A percentile compares a stretch with the other conserved stretches of the same genome.
phyloP scores from a whole-genome alignment of 2,797 vertebrate species.

The Eupleurogrammus muticus region DNA sequence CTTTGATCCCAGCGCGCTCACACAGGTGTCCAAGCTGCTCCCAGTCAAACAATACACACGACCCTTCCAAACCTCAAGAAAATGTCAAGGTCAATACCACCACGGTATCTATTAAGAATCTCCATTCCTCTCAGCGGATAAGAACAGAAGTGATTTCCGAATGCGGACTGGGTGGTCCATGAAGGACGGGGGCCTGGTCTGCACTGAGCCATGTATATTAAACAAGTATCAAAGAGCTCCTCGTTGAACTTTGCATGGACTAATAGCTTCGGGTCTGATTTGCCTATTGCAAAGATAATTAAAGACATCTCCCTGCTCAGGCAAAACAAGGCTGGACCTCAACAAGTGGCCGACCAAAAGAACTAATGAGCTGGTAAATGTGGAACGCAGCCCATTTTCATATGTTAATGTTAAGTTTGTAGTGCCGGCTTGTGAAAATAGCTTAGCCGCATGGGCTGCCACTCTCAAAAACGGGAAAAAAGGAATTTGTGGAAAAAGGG shows the following conservation, averaged over 20 bases:
- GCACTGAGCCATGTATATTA: conserved; percentile 69
- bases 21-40: conserved; percentile 69
- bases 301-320: conserved; percentile 69
- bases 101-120: conserved; percentile 27
- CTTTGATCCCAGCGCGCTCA: conserved; percentile 64
- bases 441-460: conserved; percentile 66
- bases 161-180: conserved; percentile 71
- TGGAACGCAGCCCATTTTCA: conserved; percentile 84
- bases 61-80: conserved; percentile 29
- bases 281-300: conserved; percentile 77
- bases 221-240: conserved; percentile 73
- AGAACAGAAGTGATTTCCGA: conserved; percentile 61
- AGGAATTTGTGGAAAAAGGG: conserved; percentile 43
- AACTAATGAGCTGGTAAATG: conserved; percentile 87
- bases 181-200: conserved; percentile 46
- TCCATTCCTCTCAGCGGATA: conserved; percentile 45
- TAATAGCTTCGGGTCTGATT: conserved; percentile 73
- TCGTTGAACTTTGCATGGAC: conserved; percentile 75
- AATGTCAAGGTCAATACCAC: conserved; percentile 50
- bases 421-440: conserved; percentile 69
- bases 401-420: conserved; percentile 84
- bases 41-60: conserved; percentile 51
- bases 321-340: conserved; percentile 78
- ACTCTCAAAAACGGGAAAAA: conserved; percentile 62
- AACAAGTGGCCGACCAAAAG: conserved; percentile 75